A percentile compares a stretch with the other conserved stretches of the same genome.
phyloP scores from a whole-genome alignment of 2,797 vertebrate genomes.

The Melanotaenia boesemani region DNA sequence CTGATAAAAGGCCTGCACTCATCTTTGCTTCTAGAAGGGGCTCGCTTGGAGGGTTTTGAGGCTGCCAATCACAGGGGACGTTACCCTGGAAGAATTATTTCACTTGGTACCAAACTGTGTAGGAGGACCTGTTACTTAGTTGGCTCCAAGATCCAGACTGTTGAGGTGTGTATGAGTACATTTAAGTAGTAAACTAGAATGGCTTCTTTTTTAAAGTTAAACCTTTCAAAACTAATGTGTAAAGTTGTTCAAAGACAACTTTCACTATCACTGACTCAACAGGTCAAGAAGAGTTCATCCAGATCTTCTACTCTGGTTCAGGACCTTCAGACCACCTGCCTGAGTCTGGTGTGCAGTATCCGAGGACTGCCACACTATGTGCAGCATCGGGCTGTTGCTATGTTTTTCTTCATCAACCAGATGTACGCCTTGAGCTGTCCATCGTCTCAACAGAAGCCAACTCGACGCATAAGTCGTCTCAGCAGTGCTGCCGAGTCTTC shows the following conservation, averaged over 20 bases:
- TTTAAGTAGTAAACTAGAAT: background rate
- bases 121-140: slow-evolving; percentile 83
- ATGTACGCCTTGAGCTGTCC: slow-evolving; percentile 78
- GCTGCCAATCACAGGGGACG: slow-evolving; percentile 63
- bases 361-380: slow-evolving; percentile 85
- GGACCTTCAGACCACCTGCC: slow-evolving; percentile 83
- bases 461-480: slow-evolving; percentile 55
- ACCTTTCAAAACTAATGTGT: too few relatives aligned
- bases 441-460: slow-evolving; percentile 70
- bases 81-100: slow-evolving; percentile 82
- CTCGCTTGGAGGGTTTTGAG: slow-evolving; percentile 83
- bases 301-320: slow-evolving; percentile 43
- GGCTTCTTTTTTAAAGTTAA: too few relatives aligned
- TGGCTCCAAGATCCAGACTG: slow-evolving; percentile 76
- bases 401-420: slow-evolving; percentile 81
- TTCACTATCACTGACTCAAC: background rate
- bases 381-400: slow-evolving; percentile 81
- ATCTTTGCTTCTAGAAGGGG: slow-evolving; percentile 59
- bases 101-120: slow-evolving; percentile 83
- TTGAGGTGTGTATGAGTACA: slow-evolving; percentile 82
- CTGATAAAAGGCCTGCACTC: background rate
- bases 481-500: slow-evolving; percentile 79
- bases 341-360: slow-evolving; percentile 76
- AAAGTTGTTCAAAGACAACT: too few relatives aligned
- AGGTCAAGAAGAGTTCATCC: slow-evolving; percentile 41